phyloP scores from a whole-genome alignment of 37 sponge, comb jelly and placozoan genomes.

The Corticium candelabrum region DNA sequence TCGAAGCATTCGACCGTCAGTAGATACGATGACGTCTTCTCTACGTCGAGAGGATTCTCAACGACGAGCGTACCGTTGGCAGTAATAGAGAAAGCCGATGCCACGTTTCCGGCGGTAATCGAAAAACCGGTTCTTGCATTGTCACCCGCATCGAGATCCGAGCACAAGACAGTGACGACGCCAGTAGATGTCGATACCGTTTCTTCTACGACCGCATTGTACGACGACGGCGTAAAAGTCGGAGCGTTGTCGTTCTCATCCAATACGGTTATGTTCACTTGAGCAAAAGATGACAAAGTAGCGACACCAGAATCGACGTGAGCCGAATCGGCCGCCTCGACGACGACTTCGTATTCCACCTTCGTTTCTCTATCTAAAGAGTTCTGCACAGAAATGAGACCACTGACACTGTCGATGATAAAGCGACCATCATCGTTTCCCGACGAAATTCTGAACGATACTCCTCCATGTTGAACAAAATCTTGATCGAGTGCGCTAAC shows the following conservation, averaged over 20 bases:
- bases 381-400: conserved; percentile 24
- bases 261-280: background rate
- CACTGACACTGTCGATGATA: conserved; percentile 5
- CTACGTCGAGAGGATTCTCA: conserved; percentile 9
- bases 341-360: conserved; percentile 2
- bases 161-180: conserved; percentile 10
- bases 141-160: conserved; percentile 8
- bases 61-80: conserved; percentile 25
- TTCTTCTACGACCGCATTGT: background rate
- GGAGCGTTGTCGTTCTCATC: conserved; percentile 1
- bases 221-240: background rate
- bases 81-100: conserved; percentile 3
- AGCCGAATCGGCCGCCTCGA: conserved; percentile 26
- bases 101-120: background rate
- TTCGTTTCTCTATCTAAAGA: conserved; percentile 37
- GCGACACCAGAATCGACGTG: background rate
- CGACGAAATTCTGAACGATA: background rate
- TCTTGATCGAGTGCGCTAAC: background rate
- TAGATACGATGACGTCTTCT: background rate
- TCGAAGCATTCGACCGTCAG: conserved; percentile 1
- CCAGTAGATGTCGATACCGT: background rate
- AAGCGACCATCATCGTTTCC: background rate
- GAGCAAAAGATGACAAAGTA: background rate
- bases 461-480: background rate
- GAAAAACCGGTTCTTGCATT: conserved; percentile 16